These are phyloP conservation scores for Nematostella vectensis DNA, from an alignment of 92 coral and sea anemone species.

Conservation along the genomic window DNA sequence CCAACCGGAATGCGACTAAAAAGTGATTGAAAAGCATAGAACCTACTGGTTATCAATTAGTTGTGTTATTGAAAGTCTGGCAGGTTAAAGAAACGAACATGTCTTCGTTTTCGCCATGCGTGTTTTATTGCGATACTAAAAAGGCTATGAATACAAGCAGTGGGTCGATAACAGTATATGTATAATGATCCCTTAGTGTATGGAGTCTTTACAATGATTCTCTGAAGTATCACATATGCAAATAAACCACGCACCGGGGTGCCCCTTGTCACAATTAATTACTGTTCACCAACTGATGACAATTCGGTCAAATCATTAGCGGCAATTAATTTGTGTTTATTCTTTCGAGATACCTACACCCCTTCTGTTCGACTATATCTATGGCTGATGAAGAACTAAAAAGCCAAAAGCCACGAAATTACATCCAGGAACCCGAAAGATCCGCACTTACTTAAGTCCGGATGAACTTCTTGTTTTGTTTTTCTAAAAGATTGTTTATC, in stretches of 20 bases:
- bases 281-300: conserved; percentile 68
- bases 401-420: neutral
- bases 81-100: too few species aligned
- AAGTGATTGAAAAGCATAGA: too few species aligned
- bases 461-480: neutral
- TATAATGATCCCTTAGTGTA: neutral
- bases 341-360: conserved; percentile 32
- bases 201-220: neutral
- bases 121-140: too few species aligned
- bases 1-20: too few species aligned
- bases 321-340: conserved; percentile 70
- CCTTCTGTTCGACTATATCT: neutral
- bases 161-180: too few species aligned
- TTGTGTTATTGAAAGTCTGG: too few species aligned
- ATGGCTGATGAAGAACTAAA: too few species aligned
- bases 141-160: too few species aligned
- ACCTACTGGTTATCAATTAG: too few species aligned
- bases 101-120: too few species aligned
- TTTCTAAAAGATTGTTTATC: conserved; percentile 1
- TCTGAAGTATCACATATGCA: conserved; percentile 28
- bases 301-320: conserved; percentile 81
- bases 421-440: neutral
- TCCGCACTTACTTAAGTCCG: conserved; percentile 1
- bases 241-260: conserved; percentile 41
- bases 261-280: conserved; percentile 68